Base-by-base conservation (phyloP, 2,113 vertebrate species). In the Saccopteryx bilineata region DNA sequence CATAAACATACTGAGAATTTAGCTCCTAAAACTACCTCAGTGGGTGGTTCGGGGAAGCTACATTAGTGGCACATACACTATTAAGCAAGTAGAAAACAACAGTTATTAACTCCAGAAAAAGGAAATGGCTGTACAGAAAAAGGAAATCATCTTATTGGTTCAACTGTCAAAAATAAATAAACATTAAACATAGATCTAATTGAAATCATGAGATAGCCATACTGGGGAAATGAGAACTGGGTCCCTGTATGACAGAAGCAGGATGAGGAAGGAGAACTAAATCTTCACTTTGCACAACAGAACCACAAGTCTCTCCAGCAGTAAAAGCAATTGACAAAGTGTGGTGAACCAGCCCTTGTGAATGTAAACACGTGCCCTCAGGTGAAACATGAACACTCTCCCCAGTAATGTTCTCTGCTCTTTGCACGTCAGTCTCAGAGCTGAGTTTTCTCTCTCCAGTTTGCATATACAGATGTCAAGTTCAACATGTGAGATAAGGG, bases 381-480 rank as follows among this genome's bases (percentile, higher is more conserved):
- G n/a, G 39, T 13, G 7, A 72, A 74, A 31, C 18, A 50, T 46
- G 46, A 82, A 31, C 2, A 2, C 26, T 4, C 21, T 46, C 56
- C 23, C 1, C 12, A 7, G 13, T 39, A 60, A 81, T 31, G 24
- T 28, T 79, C 66, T 12, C 33, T 52, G 8, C 46, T 81, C 78
- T 91, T 95, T 80, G 21, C 23, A 60, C 14, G 61, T 65, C 58
- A 48, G 9, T 31, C 7, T 78, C 9, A 68, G 58, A 46, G 39
- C 8, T 75, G 63, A 33, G 58, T 58, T 65, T 78, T 65, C 69
- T 84, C 66, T 76, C 50, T 78, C 63, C 7, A 4, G 8, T 79
- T 76, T 75, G 65, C 89, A 90, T 33, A 95, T 3, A 86, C 90
- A 94, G 83, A 96, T 93, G 82, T 76, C 33, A 91, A 88, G 78